These are phyloP conservation scores for Agapornis canus DNA, from an alignment of 2,797 vertebrate genomes.

Conservation along the genomic window DNA sequence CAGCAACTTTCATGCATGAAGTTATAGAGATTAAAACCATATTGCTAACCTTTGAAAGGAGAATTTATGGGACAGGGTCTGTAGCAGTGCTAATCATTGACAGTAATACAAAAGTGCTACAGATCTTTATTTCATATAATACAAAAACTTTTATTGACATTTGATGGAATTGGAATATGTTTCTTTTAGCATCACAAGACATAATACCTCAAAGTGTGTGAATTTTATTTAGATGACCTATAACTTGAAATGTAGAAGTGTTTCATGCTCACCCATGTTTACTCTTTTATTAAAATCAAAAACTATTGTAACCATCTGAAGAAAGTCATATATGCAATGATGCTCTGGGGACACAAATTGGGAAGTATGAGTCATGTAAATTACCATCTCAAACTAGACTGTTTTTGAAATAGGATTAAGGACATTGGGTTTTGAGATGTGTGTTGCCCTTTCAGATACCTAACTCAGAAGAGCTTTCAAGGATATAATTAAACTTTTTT, in stretches of 20 bases:
- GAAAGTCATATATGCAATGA: neutral
- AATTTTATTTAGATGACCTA: neutral
- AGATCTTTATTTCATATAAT: neutral
- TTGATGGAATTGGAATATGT: neutral
- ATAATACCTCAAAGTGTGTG: neutral
- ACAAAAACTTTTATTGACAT: neutral
- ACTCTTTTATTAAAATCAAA: neutral
- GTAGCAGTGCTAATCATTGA: neutral
- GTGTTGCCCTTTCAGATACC: neutral
- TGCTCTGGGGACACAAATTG: neutral
- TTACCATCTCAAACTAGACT: neutral
- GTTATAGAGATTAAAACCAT: neutral
- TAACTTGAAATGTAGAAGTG: neutral
- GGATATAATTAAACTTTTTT: neutral
- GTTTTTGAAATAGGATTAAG: neutral
- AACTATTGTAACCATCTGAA: neutral
- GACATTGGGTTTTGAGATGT: neutral
- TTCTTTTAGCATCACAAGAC: neutral
- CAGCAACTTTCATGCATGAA: neutral
- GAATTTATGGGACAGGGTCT: neutral
- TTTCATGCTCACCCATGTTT: neutral
- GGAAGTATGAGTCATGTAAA: neutral
- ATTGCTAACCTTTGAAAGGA: neutral
- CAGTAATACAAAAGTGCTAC: neutral
- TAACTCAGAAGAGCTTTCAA: neutral